phyloP scores from a whole-genome alignment of 2,113 vertebrate genomes.

The Microtus montanus region DNA sequence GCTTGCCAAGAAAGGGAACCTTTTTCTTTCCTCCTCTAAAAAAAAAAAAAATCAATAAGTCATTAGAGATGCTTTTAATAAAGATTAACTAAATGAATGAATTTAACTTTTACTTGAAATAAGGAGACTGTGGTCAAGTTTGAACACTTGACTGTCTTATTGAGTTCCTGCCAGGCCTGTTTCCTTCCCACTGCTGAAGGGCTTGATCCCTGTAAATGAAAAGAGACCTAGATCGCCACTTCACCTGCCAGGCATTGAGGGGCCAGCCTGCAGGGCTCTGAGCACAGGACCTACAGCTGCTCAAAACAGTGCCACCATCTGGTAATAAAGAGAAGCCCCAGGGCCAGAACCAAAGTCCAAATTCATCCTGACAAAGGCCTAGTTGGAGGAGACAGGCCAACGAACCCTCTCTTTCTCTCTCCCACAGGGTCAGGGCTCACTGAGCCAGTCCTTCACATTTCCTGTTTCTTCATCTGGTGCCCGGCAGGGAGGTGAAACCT shows the following conservation, averaged over 20 bases:
- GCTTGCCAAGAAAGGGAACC: conserved; percentile 56
- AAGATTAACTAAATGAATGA: conserved; percentile 66
- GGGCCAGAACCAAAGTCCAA: neutral
- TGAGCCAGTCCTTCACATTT: conserved; percentile 14
- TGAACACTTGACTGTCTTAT: neutral
- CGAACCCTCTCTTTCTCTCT: neutral
- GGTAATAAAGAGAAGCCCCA: neutral
- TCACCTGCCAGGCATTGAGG: neutral
- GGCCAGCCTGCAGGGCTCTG: neutral
- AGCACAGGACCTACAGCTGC: neutral
- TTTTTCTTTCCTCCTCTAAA: neutral
- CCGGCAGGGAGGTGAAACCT: neutral
- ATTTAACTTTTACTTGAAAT: conserved; percentile 49
- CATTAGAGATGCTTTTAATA: conserved; percentile 66
- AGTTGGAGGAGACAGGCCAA: neutral
- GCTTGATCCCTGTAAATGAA: too few species aligned
- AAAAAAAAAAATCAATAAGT: conserved; percentile 69
- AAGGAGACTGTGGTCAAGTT: neutral
- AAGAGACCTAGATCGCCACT: neutral
- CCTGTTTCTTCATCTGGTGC: conserved; percentile 47
- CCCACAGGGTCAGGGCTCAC: neutral
- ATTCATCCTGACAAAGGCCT: accelerated
- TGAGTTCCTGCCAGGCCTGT: neutral
- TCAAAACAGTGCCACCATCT: neutral
- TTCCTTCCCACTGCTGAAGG: neutral